Evolutionary conservation across 2,113 vertebrate genomes (phyloP).

Genomic region (Clupea harengus): DNA sequence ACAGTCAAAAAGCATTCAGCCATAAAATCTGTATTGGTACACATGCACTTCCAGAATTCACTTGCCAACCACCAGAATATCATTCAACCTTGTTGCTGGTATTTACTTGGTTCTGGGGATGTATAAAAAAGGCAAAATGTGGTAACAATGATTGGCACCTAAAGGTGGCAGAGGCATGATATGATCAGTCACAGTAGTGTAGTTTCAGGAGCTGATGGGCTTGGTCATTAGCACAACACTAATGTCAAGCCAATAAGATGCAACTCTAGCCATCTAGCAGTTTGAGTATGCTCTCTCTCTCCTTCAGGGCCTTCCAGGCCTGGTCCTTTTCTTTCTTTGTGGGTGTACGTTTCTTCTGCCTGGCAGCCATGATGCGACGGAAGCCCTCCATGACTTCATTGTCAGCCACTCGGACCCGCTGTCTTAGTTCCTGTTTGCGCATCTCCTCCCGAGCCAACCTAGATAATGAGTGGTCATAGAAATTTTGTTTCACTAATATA

Average conservation of each 20-base stretch:
- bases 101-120: slow-evolving; percentile 13
- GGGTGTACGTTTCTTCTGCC: slow-evolving; percentile 96
- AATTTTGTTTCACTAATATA: not conserved
- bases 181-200: slow-evolving; percentile 40
- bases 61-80: not conserved
- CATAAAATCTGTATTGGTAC: not conserved
- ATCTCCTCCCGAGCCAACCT: slow-evolving; percentile 94
- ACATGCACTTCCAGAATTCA: not conserved
- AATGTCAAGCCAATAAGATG: not conserved
- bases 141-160: slow-evolving; percentile 6
- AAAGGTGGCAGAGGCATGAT: slow-evolving; percentile 10
- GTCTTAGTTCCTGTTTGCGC: slow-evolving; percentile 91
- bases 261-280: slow-evolving; percentile 81
- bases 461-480: not conserved
- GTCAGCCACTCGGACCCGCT: slow-evolving; percentile 92
- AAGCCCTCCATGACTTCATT: slow-evolving; percentile 99
- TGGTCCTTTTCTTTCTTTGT: slow-evolving; percentile 99
- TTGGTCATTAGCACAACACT: slow-evolving; percentile 5
- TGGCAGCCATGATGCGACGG: slow-evolving; percentile 96
- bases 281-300: slow-evolving; percentile 95
- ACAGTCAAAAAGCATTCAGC: not conserved
- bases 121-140: slow-evolving; percentile 33
- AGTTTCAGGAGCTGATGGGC: slow-evolving; percentile 28
- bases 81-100: slow-evolving; percentile 2
- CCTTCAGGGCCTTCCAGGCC: slow-evolving; percentile 95